A percentile compares a stretch with the other conserved stretches of the same genome.
Evolutionary conservation across 64 coral and sea anemone species (phyloP).

Genomic region (Montipora cactus): DNA sequence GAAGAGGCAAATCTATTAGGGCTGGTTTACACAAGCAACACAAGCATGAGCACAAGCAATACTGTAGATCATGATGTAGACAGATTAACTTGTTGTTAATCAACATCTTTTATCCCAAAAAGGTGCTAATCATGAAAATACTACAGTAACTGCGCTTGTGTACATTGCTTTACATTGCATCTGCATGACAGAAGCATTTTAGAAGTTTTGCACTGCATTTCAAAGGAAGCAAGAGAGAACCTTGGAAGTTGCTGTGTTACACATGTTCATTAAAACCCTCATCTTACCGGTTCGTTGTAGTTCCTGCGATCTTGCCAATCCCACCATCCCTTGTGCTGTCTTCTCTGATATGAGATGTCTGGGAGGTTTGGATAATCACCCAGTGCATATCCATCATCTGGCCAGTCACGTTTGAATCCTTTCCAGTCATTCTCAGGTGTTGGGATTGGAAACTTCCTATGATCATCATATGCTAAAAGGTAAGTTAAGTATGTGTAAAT

Average conservation of each 20-base stretch:
- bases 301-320: constrained; percentile 96
- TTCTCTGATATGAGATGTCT: constrained; percentile 79
- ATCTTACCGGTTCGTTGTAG: constrained; percentile 86
- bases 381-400: constrained; percentile 85
- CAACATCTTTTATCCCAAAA: background rate
- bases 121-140: no score
- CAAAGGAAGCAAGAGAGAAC: no score
- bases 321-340: constrained; percentile 87
- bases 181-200: no score
- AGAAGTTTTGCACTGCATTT: no score
- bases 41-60: no score
- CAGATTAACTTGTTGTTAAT: background rate
- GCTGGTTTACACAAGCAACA: no score
- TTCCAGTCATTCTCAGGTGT: constrained; percentile 84
- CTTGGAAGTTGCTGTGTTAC: no score
- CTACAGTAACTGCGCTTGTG: no score
- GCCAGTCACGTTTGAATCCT: constrained; percentile 74
- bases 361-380: constrained; percentile 94
- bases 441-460: constrained; percentile 54
- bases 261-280: background rate
- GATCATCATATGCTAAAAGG: constrained; percentile 21
- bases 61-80: no score
- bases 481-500: background rate
- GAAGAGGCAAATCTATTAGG: no score
- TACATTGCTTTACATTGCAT: no score